Evolutionary conservation across 2,888 invertebrate species (phyloP), one percentile per base, ranked within the genome.

Genomic region (Mylabris sibirica): DNA sequence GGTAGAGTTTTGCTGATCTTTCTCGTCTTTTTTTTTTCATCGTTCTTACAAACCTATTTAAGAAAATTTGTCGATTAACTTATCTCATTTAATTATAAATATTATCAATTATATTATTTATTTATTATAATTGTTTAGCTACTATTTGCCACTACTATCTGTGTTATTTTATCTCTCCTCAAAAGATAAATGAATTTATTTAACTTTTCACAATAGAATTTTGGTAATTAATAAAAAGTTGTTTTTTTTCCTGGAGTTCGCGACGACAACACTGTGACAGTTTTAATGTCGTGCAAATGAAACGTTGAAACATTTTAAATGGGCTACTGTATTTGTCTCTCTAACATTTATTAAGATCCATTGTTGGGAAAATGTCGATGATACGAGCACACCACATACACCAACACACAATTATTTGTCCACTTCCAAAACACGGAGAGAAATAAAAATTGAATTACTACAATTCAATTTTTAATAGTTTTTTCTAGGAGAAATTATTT

Each of bases 261-360:
- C 60, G 38, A 41, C 60, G 69, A 69, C 69, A 69, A 66, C 66
- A 63, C 12, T 35, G 30, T 69, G 69, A 69, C 69, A 69, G 69
- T 63, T 63, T 66, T 69, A 69, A 69, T 69, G 69, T 69, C 69
- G 66, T 38, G 65, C 68, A 69, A 62, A 68, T 61, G 66, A 69
- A 68, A 65, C 59, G 65, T 49, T 68, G 65, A 68, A 69, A 69
- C 66, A 65, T 60, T 69, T 38, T 63, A 69, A 69, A 69, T 66
- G 63, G 49, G 60, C 1, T 65, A 59, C 63, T 69, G 38, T 60
- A 69, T 69, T 63, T 69, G 38, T 66, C 4, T 30, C 49, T 20
- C 38, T 34, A 59, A 68, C 68, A 68, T 64, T 65, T 68, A 68
- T 65, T 64, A 65, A 69, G 68, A 69, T 53, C 60, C 20, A 38